Conservation (phyloP, 2,888 invertebrate genomes). For the Miltochrista miniata region DNA sequence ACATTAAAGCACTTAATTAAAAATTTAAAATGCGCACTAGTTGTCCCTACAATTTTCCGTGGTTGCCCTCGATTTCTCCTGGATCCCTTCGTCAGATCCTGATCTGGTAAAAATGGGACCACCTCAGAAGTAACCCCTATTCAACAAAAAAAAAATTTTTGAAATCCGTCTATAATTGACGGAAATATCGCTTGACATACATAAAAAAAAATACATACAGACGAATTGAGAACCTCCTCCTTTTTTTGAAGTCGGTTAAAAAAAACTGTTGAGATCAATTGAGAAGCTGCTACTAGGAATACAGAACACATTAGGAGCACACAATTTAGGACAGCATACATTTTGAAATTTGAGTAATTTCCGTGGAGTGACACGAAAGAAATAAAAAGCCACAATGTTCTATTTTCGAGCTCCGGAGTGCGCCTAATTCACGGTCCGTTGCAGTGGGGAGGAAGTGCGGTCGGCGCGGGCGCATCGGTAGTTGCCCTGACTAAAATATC, state of each 20-base stretch:
- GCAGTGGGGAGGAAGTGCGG: constrained; percentile 43
- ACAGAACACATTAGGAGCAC: constrained; percentile 7
- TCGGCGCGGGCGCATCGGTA: constrained; percentile 18
- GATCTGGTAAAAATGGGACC: no score
- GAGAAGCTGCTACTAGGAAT: constrained; percentile 4
- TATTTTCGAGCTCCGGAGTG: constrained; percentile 40
- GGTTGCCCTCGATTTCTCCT: no score
- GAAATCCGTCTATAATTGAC: no score
- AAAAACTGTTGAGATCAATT: constrained; percentile 3
- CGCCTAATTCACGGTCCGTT: constrained; percentile 42
- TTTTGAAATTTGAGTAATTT: constrained; percentile 28
- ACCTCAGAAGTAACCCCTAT: no score
- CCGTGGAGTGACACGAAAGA: constrained; percentile 26
- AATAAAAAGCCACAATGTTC: constrained; percentile 38
- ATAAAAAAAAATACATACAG: no score
- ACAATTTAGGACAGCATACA: constrained; percentile 6
- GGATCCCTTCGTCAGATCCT: no score
- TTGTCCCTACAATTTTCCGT: no score
- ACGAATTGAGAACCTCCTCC: no score
- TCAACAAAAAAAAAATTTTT: no score
- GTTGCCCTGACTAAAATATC: constrained; percentile 46
- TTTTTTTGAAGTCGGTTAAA: not conserved
- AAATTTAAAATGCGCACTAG: no score
- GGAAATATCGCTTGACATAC: no score
- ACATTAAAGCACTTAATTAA: no score